phyloP scores from a whole-genome alignment of 2,113 vertebrate genomes.

The Pelodiscus sinensis region DNA sequence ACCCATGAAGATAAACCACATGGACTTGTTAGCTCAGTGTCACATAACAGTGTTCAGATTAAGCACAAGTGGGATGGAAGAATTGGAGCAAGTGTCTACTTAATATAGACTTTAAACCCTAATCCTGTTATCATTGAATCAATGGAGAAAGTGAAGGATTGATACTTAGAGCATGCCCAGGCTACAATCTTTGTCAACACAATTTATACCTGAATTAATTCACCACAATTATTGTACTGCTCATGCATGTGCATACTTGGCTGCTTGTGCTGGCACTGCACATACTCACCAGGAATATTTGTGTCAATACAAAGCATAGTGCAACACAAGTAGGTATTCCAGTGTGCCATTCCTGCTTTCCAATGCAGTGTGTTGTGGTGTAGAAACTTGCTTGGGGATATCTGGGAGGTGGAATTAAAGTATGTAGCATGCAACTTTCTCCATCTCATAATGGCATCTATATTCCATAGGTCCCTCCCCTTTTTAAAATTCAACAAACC shows the following conservation, averaged over 20 bases:
- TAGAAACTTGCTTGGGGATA: not conserved
- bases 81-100: not conserved
- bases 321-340: not conserved
- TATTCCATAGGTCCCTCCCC: not conserved
- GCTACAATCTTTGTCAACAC: not conserved
- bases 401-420: not conserved
- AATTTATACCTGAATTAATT: not conserved
- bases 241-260: not conserved
- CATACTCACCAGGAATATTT: not conserved
- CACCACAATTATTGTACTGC: not conserved
- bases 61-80: not conserved
- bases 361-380: not conserved
- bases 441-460: not conserved
- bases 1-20: not conserved
- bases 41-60: not conserved
- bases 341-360: not conserved
- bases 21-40: not conserved
- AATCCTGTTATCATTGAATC: not conserved
- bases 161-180: not conserved
- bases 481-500: not conserved
- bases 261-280: not conserved
- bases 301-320: not conserved
- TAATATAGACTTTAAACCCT: not conserved
- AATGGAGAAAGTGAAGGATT: not conserved
- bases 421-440: not conserved